Evolutionary conservation across 1,140 invertebrate genomes (phyloP).

Genomic region (Dinoponera quadriceps): DNA sequence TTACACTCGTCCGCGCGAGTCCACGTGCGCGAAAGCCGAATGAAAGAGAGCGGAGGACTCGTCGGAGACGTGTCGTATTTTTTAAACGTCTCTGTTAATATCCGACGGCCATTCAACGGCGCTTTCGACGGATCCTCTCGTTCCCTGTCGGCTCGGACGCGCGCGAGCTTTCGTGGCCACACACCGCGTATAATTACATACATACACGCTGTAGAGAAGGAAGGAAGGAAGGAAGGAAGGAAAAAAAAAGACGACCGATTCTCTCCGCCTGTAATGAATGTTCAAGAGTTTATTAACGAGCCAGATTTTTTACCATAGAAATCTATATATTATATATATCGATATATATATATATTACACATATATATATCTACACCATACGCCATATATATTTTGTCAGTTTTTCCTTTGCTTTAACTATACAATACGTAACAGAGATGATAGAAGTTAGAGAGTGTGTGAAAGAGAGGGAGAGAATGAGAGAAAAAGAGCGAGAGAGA

Average conservation of each 20-base stretch:
- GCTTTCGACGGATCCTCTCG: neutral
- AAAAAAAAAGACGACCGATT: conserved; percentile 63
- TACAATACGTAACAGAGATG: conserved; percentile 53
- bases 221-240: conserved; percentile 26
- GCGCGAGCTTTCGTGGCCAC: neutral
- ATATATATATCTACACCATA: conserved; percentile 69
- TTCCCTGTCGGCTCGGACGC: neutral
- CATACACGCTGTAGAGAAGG: neutral
- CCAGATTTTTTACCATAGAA: conserved; percentile 67
- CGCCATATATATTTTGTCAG: conserved; percentile 76
- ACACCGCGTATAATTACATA: conserved; percentile 4
- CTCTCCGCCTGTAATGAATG: conserved; percentile 68
- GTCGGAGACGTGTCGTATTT: neutral
- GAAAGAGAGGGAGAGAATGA: conserved; percentile 22
- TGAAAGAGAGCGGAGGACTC: neutral
- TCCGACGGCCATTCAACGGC: neutral
- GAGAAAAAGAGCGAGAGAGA: neutral
- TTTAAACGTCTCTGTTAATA: conserved; percentile 22
- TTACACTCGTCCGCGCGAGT: neutral
- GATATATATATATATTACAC: conserved; percentile 60
- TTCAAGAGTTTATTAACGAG: conserved; percentile 66
- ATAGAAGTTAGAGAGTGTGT: conserved; percentile 13
- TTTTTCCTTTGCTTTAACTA: conserved; percentile 64
- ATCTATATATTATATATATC: conserved; percentile 72
- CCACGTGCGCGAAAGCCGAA: neutral